phyloP scores from a whole-genome alignment of 2,797 vertebrate genomes.

The Prionace glauca region DNA sequence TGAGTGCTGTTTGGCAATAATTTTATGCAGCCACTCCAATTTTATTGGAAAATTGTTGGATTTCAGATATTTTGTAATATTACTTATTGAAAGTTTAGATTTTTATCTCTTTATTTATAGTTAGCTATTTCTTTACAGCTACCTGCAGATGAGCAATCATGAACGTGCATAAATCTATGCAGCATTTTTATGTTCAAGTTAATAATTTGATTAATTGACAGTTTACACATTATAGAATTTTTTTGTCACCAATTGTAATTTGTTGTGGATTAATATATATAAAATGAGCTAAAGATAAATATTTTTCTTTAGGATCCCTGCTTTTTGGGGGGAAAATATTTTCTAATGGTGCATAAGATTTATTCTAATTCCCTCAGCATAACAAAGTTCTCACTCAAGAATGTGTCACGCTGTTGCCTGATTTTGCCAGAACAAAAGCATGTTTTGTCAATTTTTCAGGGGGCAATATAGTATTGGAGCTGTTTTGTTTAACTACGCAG shows the following conservation, averaged over 20 bases:
- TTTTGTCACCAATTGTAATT: background rate
- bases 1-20: background rate
- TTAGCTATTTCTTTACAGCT: background rate
- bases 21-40: background rate
- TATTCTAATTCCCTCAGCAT: too few relatives aligned
- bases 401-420: background rate
- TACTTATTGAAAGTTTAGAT: background rate
- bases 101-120: background rate
- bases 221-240: background rate
- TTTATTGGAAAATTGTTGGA: background rate
- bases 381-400: background rate
- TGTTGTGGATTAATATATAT: background rate
- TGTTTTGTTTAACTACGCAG: too few relatives aligned
- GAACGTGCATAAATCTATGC: background rate
- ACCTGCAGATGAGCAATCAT: background rate
- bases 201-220: background rate
- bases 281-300: background rate
- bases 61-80: background rate
- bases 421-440: background rate
- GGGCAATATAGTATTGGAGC: too few relatives aligned
- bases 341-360: too few relatives aligned
- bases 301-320: background rate
- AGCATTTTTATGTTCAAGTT: background rate
- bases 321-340: background rate
- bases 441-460: background rate